Evolutionary conservation across 2,113 vertebrate genomes (phyloP).

Genomic region (Etheostoma cragini): DNA sequence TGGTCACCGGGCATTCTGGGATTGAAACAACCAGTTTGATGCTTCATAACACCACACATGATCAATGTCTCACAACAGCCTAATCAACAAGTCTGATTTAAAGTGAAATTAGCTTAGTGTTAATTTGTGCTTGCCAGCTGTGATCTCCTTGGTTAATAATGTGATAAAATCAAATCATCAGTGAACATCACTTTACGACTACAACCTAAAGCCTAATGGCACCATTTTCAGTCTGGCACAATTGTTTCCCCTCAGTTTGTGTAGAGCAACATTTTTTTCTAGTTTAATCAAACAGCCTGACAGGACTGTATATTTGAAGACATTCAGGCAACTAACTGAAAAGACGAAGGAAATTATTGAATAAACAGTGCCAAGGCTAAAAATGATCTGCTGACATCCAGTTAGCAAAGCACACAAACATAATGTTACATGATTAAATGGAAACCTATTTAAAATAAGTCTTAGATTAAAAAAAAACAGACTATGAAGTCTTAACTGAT

Average conservation of each 20-base stretch:
- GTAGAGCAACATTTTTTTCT: neutral
- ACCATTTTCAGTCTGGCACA: slow-evolving; percentile 13
- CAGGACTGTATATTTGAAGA: neutral
- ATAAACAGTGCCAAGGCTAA: neutral
- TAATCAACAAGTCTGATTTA: neutral
- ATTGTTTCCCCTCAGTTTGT: slow-evolving; percentile 26
- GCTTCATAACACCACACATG: slow-evolving; percentile 2
- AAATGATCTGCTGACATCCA: neutral
- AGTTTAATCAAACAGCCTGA: slow-evolving; percentile 8
- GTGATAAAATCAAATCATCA: slow-evolving; percentile 26
- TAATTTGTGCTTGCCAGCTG: slow-evolving; percentile 26
- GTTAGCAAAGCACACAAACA: neutral
- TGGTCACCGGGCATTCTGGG: neutral
- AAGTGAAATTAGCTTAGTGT: slow-evolving; percentile 12
- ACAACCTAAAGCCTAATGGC: slow-evolving; percentile 15
- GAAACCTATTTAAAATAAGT: neutral
- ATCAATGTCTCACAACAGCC: slow-evolving; percentile 20
- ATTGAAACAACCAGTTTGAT: neutral
- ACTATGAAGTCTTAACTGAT: neutral
- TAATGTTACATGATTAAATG: neutral
- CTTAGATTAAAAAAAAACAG: neutral
- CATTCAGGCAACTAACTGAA: neutral
- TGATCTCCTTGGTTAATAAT: slow-evolving; percentile 20
- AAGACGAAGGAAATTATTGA: neutral
- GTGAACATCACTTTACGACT: slow-evolving; percentile 34